Evolutionary conservation across 2,888 invertebrate species (phyloP), one percentile per base, ranked within the genome.

Genomic region (Stictocephala bisonia): DNA sequence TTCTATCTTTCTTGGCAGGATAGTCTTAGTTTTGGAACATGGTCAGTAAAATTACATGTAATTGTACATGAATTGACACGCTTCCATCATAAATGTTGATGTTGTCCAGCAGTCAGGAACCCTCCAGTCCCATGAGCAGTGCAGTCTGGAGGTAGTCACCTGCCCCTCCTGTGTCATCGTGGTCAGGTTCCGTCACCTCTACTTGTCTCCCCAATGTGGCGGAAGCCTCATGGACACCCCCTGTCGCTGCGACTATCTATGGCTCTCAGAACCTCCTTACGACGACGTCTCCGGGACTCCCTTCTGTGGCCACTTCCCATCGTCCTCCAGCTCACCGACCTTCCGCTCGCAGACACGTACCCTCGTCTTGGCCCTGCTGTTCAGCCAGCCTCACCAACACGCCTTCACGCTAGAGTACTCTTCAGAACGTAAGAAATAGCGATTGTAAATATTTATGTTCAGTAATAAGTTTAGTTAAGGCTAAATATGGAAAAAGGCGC

Each of bases 81-180:
- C 1, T 18, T 22, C 15, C 20, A 4, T 3, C 20, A 4, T 51
- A 15, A 51, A 3, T n/a, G 9, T 1, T 56, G 9, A 9, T 24
- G 13, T 15, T 26, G 22, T 56, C 7, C 11, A 7, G 2, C 69
- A 69, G 69, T 20, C 51, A 2, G 40, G 53, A 6, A 35, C 53
- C n/a, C 69, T 69, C 3, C 74, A 64, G 41, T 66, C 70, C 6
- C 72, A 72, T 18, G 85, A 87, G 75, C 87, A 88, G 78, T 91
- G 91, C 81, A 87, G 87, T 76, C 83, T 90, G 70, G 91, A 91
- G 82, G 84, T 91, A 76, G 87, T 91, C 48, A 90, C 91, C 1
- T 91, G 91, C 81, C 89, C 91, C 0, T 90, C 90, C 18, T 91
- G 91, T 81, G 86, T 91, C 64, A 87, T 90, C 71, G 83, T 84